phyloP scores from a whole-genome alignment of 2,113 vertebrate genomes.

The Zonotrichia leucophrys region DNA sequence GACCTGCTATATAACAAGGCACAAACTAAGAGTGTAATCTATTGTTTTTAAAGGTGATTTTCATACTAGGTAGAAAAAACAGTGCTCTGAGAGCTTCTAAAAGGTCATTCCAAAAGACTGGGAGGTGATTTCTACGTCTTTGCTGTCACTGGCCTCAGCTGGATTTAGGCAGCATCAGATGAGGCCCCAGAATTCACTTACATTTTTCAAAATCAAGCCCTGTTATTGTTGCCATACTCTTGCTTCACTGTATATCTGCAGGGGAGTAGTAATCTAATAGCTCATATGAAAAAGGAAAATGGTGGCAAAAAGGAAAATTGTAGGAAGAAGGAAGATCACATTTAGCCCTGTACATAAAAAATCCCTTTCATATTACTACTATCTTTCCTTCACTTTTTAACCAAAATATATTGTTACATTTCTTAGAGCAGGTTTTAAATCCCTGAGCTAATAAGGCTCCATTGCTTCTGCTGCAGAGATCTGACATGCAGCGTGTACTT shows the following conservation, averaged over 20 bases:
- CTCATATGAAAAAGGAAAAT: neutral
- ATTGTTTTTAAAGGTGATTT: neutral
- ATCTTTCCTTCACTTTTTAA: constrained; percentile 49
- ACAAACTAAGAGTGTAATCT: neutral
- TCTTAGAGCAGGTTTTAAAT: constrained; percentile 68
- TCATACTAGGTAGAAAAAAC: neutral
- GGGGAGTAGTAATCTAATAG: neutral
- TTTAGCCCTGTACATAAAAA: constrained; percentile 12
- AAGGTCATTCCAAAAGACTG: neutral
- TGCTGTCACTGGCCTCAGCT: neutral
- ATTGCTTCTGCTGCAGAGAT: constrained; percentile 59
- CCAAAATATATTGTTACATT: constrained; percentile 56
- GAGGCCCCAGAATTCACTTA: neutral
- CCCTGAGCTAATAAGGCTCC: constrained; percentile 73
- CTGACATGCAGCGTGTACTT: constrained; percentile 69
- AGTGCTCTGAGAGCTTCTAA: neutral
- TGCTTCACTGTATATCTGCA: neutral
- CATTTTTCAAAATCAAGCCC: neutral
- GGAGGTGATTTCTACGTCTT: neutral
- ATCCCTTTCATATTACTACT: constrained; percentile 17
- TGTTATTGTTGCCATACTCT: neutral
- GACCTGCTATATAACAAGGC: neutral
- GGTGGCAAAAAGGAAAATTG: neutral
- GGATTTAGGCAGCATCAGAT: neutral
- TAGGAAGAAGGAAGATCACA: constrained; percentile 18